Evolutionary conservation across 1,140 invertebrate species (phyloP), one percentile per base, ranked within the genome.

Genomic region (Drosophila subpulchrella): DNA sequence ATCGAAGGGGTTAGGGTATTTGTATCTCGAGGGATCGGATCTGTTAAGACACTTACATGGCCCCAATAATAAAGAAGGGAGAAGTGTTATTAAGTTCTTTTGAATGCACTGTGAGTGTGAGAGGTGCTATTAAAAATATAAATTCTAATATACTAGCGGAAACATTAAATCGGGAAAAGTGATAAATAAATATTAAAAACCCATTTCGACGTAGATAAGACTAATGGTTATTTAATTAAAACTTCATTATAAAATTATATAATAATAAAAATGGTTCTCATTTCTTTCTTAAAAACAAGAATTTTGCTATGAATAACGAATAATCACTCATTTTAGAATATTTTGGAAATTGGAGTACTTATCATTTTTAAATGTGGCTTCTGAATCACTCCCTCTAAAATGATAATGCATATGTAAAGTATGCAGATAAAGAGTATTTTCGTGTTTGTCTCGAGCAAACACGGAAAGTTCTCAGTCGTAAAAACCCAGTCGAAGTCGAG

Each of bases 341-440:
- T 10, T 20, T 0, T 44, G 2, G 4, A 44, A 44, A 11, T 50
- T 6, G 4, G 7, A 48, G 13, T 4, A n/a, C 4, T 48, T 50
- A 32, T 50, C 27, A 59, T 41, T 5, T 41, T 32, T 11, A 2
- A 63, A 20, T 47, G 15, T 13, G 42, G 13, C 56, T 63, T 30
- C 60, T 66, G 62, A 63, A 66, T 48, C 42, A 63, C 59, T 38
- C 41, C n/a, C 6, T 12, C 41, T 13, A n/a, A 47, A 24, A 47
- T 38, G 62, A 63, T 42, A 65, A 63, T 34, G 66, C 15, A 68
- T 46, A 53, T 32, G 20, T 34, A 8, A 8, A 44, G 58, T 47
- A 50, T 65, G 65, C 59, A 58, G 75, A 75, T 83, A 75, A 47
- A 83, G 76, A 67, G 68, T 77, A 81, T 82, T 73, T 42, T 20